phyloP scores from a whole-genome alignment of 2,797 vertebrate species.

The Etheostoma nigrum region DNA sequence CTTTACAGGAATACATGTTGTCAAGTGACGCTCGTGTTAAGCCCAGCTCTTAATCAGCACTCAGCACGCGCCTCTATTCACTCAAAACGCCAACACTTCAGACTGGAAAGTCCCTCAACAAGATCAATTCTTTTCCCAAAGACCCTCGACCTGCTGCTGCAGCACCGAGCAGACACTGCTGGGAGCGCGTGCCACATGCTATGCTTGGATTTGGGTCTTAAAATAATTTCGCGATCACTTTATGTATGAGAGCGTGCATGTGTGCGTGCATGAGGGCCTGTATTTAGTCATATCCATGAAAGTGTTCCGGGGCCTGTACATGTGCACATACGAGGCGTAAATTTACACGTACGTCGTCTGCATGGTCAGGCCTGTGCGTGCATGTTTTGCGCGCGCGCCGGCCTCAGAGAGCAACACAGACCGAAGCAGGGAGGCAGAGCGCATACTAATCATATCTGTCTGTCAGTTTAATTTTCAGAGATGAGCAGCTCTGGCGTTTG shows the following conservation, averaged over 20 bases:
- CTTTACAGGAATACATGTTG: constrained; percentile 57
- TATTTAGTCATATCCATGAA: background rate
- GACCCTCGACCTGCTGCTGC: constrained; percentile 70
- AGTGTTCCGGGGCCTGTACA: background rate
- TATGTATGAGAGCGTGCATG: background rate
- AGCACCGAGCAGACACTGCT: constrained; percentile 12
- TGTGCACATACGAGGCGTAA: constrained; percentile 1
- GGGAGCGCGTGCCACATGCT: background rate
- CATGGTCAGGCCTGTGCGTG: constrained; percentile 31
- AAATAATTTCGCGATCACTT: background rate
- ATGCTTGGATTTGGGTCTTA: background rate
- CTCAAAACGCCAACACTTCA: constrained; percentile 60
- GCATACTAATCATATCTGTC: constrained; percentile 84
- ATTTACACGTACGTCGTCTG: constrained; percentile 20
- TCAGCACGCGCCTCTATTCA: constrained; percentile 60
- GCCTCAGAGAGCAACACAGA: constrained; percentile 44
- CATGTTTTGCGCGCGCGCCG: constrained; percentile 20
- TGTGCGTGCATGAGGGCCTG: background rate
- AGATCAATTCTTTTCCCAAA: constrained; percentile 70
- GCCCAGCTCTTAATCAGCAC: constrained; percentile 74
- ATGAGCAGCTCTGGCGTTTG: constrained; percentile 84
- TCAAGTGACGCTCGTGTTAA: constrained; percentile 64
- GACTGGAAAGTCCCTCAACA: constrained; percentile 70
- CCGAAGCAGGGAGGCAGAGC: constrained; percentile 60
- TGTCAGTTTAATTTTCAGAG: constrained; percentile 87